Evolutionary conservation across 2,797 vertebrate species (phyloP).

Genomic region (Spinus olivaceus): DNA sequence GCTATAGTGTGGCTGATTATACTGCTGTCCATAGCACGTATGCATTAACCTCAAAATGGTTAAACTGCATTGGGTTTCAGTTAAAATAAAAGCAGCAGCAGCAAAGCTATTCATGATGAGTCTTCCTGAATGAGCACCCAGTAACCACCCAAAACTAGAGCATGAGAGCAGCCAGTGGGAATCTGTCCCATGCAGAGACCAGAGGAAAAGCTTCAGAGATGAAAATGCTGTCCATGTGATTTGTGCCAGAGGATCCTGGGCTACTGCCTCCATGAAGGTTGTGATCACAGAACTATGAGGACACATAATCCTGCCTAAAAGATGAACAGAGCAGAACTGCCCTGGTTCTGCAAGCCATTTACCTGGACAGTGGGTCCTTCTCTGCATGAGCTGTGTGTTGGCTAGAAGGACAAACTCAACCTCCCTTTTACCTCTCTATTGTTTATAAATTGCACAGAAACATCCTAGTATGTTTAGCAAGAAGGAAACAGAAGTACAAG

Average conservation of each 20-base stretch:
- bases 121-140: background rate
- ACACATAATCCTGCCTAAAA: background rate
- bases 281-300: background rate
- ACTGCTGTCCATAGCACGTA: background rate
- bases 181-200: background rate
- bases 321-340: background rate
- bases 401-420: background rate
- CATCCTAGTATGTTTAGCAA: background rate
- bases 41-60: background rate
- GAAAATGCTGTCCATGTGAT: background rate
- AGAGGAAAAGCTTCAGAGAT: background rate
- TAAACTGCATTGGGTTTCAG: background rate
- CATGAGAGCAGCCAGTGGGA: background rate
- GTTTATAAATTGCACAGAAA: background rate
- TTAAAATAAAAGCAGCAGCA: background rate
- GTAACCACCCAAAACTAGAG: background rate
- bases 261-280: background rate
- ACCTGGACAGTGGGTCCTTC: background rate
- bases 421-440: background rate
- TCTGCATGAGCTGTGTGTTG: background rate
- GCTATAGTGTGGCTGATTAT: background rate
- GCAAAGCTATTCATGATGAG: background rate
- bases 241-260: background rate
- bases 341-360: rapidly evolving
- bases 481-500: background rate